Conservation (phyloP, 2,888 invertebrate species). For the Drosophila merina region DNA sequence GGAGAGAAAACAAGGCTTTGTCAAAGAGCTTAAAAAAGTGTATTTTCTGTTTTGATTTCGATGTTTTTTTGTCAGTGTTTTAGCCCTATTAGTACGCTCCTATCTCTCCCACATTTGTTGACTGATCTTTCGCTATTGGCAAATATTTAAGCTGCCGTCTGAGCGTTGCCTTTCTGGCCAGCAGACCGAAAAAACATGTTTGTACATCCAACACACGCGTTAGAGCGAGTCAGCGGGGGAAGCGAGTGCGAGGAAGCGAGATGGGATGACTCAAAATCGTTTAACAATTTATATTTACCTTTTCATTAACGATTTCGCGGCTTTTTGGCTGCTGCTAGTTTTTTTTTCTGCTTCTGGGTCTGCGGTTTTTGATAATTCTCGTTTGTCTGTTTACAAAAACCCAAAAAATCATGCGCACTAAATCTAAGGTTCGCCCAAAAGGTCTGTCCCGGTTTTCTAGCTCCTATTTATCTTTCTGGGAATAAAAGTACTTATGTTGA, state of each 20-base stretch:
- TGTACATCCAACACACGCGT: constrained; percentile 44
- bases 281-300: constrained; percentile 64
- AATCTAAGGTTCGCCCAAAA: constrained; percentile 34
- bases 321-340: constrained; percentile 38
- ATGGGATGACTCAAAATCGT: constrained; percentile 39
- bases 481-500: constrained; percentile 23
- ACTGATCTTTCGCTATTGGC: constrained; percentile 74
- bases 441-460: constrained; percentile 27
- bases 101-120: constrained; percentile 41
- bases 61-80: background rate
- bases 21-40: too few relatives aligned
- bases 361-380: constrained; percentile 37
- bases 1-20: background rate
- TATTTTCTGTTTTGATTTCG: too few relatives aligned
- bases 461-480: constrained; percentile 30
- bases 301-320: constrained; percentile 74
- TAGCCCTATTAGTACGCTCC: constrained; percentile 11
- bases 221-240: constrained; percentile 20
- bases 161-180: constrained; percentile 42
- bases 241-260: constrained; percentile 4
- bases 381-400: constrained; percentile 44
- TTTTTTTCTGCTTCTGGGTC: constrained; percentile 12
- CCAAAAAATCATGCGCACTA: constrained; percentile 48
- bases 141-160: constrained; percentile 61
- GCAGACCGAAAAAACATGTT: constrained; percentile 50